Conservation (phyloP, 92 coral and sea anemone genomes). For the Zoanthus sociatus region DNA sequence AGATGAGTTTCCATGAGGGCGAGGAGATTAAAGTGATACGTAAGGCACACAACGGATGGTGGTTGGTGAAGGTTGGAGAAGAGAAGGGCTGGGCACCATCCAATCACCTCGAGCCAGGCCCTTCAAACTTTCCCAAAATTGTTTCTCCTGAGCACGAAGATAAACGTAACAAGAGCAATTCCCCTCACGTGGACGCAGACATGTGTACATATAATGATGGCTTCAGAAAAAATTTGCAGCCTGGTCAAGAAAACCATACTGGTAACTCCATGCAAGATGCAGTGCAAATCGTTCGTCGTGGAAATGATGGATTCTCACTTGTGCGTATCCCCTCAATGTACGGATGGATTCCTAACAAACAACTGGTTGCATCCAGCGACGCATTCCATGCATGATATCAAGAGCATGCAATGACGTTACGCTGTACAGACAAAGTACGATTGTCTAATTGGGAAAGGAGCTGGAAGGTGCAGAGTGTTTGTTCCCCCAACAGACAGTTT, state of each 20-base stretch:
- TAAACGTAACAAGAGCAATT: not conserved
- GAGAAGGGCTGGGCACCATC: constrained; percentile 88
- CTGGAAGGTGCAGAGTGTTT: no score
- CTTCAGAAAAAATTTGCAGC: not conserved
- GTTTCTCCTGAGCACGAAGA: not conserved
- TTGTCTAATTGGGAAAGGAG: no score
- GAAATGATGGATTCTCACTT: not conserved
- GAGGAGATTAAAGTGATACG: constrained; percentile 67
- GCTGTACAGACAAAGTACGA: no score
- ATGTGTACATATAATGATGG: not conserved
- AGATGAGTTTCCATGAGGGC: constrained; percentile 60
- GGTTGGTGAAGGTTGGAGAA: constrained; percentile 64
- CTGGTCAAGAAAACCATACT: not conserved
- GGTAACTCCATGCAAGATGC: not conserved
- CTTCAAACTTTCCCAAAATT: not conserved
- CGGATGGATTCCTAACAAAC: constrained; percentile 25
- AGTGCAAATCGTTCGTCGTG: not conserved
- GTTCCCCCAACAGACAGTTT: no score
- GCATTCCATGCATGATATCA: no score
- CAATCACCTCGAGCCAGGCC: constrained; percentile 62
- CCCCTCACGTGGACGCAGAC: not conserved
- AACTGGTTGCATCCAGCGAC: not conserved
- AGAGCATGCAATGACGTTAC: no score
- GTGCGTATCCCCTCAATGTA: constrained; percentile 17
- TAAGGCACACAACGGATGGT: constrained; percentile 74